Evolutionary conservation across 1,140 invertebrate species (phyloP), one percentile per base, ranked within the genome.

Genomic region (Drosophila seguyi): DNA sequence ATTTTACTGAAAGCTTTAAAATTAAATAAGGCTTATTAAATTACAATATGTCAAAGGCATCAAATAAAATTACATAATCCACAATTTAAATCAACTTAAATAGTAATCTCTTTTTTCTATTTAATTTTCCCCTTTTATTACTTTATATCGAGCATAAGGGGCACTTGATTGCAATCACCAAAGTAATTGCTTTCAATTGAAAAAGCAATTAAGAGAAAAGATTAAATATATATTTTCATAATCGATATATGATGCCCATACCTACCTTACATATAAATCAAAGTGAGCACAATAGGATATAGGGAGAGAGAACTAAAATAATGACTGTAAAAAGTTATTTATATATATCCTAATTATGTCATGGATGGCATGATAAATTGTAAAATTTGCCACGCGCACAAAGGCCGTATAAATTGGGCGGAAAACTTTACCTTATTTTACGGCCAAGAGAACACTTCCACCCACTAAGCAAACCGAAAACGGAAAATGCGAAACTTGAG

Each of bases 401-500:
- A 86, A 81, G 45, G 56, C 31, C 18, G 20, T 34, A 13, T 34
- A 81, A 85, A 79, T 79, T 79, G 62, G 60, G 29, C 59, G 65
- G 44, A 50, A 80, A 84, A 80, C 57, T 80, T 81, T 42, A 42
- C 53, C 63, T 55, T 22, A 34, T 65, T 75, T 41, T 55, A 38
- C 31, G 31, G 27, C 47, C 22, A 41, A 31, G 14, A n/a, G 10
- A n/a, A 62, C 27, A 44, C 42, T 34, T 45, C 44, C 47, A 18
- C 38, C 34, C 20, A 57, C 61, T 53, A 47, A 48, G 48, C 38
- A 56, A 69, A 44, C 58, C 45, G n/a, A 67, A 63, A 75, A 65
- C 18, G 48, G 60, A 22, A 53, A 45, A 57, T 42, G 56, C 42
- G 50, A 75, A 81, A 90, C 86, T 90, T 85, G 72, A 85, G 78